Base-by-base conservation (phyloP, 2,888 invertebrate genomes). In the Cosmorhoe ocellata region DNA sequence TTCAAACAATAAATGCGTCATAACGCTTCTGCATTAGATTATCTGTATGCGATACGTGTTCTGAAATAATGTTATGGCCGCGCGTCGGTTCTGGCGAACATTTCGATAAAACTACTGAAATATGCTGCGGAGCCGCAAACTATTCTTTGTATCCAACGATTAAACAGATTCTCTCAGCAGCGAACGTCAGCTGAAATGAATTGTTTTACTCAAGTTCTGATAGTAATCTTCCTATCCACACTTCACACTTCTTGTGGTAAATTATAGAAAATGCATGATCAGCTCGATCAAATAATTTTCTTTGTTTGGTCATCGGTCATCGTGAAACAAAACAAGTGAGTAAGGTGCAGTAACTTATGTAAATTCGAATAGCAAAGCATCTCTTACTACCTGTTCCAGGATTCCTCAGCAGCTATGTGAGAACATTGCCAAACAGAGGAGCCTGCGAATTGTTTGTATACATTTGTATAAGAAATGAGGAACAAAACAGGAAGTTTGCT, bases 1-100 rank as follows among this genome's bases (percentile, higher is more conserved):
- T 79, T 73, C 71, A 78, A 76, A 79, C 80, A 82, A 84, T 85
- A 83, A 87, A 86, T 81, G 85, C 83, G 74, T 80, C 78, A 81
- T 80, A 84, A 78, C 79, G 79, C 78, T 76, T 74, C 75, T 84
- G 82, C 78, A 82, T 85, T 81, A 81, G 81, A 84, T 87, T 86
- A 87, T 84, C 81, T 79, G 74, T 70, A 71, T 63, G 74, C 70
- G 79, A 84, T 84, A 85, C 86, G 87, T 88, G 86, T 79, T 64
- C 79, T 78, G 87, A 81, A 86, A 89, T 87, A 87, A 88, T 87
- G 75, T 83, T 77, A 83, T 80, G 65, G 77, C 75, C 56, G 62
- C 59, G 63, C 68, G 72, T 69, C 70, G 63, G 63, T 64, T 63
- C 66, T 53, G 44, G 60, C 63, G 68, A 74, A 73, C 72, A 67